Evolutionary conservation across 2,113 vertebrate genomes (phyloP), one percentile per base, ranked within the genome.

Genomic region (Gallinago jamesoni): DNA sequence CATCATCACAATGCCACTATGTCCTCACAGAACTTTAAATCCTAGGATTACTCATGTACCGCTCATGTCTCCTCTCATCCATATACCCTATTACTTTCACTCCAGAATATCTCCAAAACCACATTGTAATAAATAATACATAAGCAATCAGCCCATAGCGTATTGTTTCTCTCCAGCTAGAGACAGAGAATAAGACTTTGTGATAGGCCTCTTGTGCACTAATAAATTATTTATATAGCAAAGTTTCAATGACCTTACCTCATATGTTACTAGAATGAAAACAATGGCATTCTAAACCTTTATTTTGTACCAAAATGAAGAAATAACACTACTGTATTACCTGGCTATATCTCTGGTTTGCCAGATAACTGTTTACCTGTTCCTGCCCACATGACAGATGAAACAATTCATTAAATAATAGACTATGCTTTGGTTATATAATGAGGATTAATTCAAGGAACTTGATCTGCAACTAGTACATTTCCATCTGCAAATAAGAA

Each of bases 121-220:
- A 77, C 4, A 2, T 47, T 68, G 31, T 11, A 84, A 89, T 92
- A 90, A 95, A 96, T 86, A 90, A 96, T 87, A 60, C 47, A 89
- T 81, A 55, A 89, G 80, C 66, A 89, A 92, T 84, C 76, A 92
- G 30, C 7, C 21, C 31, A 27, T 5, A 84, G 43, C 5, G 2
- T 33, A 55, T 63, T 90, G 78, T 70, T 77, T 62, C 33, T 89
- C 43, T 75, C 23, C 35, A 59, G 28, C 21, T 56, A 84, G 69
- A 86, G 64, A 62, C 37, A 93, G 28, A 81, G 60, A 78, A 56
- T 7, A 48, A 33, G 18, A 45, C 31, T 78, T 76, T 64, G 33
- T 8, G 24, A 73, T 4, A 4, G 14, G 30, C 28, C 31, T 89
- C 21, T 64, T 72, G 9, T 84, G 33, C 52, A 41, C 35, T 72